Evolutionary conservation across 2,888 invertebrate genomes (phyloP), one percentile per base, ranked within the genome.

Genomic region (Netelia melanura): DNA sequence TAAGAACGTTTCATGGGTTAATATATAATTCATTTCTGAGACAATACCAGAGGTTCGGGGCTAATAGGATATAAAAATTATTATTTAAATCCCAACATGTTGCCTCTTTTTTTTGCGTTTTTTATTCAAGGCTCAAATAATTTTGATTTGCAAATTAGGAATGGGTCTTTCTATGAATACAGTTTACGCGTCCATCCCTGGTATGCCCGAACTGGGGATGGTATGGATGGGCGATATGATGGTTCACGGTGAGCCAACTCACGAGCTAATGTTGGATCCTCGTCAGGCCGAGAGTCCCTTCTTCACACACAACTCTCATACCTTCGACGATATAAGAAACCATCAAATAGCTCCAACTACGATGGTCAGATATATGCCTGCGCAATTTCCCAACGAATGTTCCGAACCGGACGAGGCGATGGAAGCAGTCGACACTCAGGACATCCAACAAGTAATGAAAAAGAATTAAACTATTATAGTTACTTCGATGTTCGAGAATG

Each of bases 191-290:
- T 90, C 93, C 88, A 95, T 95, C 94, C 94, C 95, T 87, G 95
- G 94, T 87, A 94, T 95, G 89, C 94, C 95, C 87, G 96, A 96
- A 91, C 94, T 95, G 93, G 95, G 95, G 90, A 95, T 96, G 95
- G 95, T 96, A 91, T 96, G 96, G 96, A 96, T 96, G 96, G 96
- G 96, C 61, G 95, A 94, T 84, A 92, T 94, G 93, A 93, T 94
- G 93, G 91, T 94, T 83, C 94, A 93, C 68, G 92, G 92, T 68
- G 93, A 93, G 83, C 91, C 91, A 14, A 89, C 93, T 5, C 93
- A 93, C 81, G 94, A 94, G 83, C 90, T 94, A 1, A 92, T 94
- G 92, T 87, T 94, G 88, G 93, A 94, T 85, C 93, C 93, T 65
- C 91, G 92, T 74, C 93, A 93, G 86, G 90, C 91, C 5, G 93